phyloP scores from a whole-genome alignment of 2,797 vertebrate genomes.

The Toxotes lorentzi region DNA sequence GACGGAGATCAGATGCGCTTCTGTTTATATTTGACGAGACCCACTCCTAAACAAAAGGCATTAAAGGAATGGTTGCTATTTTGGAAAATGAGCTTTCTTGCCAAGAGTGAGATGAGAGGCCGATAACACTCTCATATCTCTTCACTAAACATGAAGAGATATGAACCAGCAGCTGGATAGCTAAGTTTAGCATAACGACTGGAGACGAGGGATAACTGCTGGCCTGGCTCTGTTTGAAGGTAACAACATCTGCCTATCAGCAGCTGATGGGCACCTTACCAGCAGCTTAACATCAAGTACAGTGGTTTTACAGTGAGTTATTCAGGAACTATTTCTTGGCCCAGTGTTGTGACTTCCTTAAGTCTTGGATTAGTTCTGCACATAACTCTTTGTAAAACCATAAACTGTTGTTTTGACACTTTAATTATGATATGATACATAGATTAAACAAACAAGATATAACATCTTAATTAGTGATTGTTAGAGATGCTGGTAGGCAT shows the following conservation, averaged over 20 bases:
- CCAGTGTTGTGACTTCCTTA: background rate
- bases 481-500: background rate
- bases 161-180: background rate
- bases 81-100: background rate
- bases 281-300: background rate
- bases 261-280: background rate
- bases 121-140: background rate
- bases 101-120: slow-evolving; percentile 1
- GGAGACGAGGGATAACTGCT: background rate
- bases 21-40: slow-evolving; percentile 2
- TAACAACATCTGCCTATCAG: background rate
- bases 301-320: background rate
- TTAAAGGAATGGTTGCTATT: background rate
- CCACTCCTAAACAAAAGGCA: background rate
- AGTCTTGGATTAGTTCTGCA: background rate
- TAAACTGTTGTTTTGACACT: background rate
- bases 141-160: slow-evolving; percentile 9
- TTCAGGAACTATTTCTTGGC: background rate
- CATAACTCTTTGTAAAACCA: background rate
- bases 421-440: background rate
- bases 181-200: background rate
- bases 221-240: background rate
- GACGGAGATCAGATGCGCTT: slow-evolving; percentile 26
- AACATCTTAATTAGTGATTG: background rate
- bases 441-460: background rate